Evolutionary conservation across 2,888 invertebrate genomes (phyloP).

Genomic region (Metellina segmentata): DNA sequence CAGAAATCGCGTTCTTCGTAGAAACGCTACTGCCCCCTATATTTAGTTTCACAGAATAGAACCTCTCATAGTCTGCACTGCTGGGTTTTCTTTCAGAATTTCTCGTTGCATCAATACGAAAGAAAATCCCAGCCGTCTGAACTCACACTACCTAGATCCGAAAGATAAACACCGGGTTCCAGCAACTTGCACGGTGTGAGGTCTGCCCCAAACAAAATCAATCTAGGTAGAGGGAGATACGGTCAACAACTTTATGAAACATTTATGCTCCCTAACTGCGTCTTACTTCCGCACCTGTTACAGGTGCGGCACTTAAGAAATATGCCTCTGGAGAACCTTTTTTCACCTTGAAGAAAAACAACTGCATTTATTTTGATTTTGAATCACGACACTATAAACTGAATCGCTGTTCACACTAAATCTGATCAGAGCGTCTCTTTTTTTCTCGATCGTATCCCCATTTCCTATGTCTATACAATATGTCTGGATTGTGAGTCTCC

Average conservation of each 20-base stretch:
- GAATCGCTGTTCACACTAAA: too few species aligned
- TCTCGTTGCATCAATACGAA: background rate
- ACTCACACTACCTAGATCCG: background rate
- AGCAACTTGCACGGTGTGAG: background rate
- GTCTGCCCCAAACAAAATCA: background rate
- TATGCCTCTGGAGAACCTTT: background rate
- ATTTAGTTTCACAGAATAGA: too few species aligned
- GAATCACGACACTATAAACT: too few species aligned
- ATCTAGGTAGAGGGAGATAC: background rate
- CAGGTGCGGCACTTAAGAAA: background rate
- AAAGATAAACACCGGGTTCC: background rate
- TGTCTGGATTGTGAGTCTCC: too few species aligned
- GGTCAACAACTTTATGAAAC: background rate
- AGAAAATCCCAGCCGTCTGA: background rate
- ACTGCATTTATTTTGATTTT: too few species aligned
- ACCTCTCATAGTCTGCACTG: too few species aligned
- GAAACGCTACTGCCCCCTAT: too few species aligned
- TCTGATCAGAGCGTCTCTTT: too few species aligned
- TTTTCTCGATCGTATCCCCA: too few species aligned
- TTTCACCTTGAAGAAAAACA: background rate
- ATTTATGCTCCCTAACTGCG: background rate
- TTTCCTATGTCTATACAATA: too few species aligned
- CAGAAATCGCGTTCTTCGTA: too few species aligned
- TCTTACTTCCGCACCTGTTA: background rate
- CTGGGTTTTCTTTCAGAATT: background rate